Conservation (phyloP, 2,888 invertebrate genomes). For the Myopa testacea region DNA sequence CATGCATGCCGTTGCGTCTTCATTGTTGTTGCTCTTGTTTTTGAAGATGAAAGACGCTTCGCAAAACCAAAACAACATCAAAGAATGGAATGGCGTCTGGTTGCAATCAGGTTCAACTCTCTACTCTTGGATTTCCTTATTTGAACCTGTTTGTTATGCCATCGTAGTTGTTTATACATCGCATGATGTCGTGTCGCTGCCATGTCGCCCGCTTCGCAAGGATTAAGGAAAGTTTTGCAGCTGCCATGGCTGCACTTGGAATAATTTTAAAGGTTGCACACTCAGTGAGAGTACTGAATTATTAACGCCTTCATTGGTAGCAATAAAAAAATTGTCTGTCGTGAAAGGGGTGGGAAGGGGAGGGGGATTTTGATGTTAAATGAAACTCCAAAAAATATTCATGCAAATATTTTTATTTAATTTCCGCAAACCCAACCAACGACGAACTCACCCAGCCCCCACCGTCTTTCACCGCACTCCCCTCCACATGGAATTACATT, state of each 20-base stretch:
- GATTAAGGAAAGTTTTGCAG: conserved; percentile 6
- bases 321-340: no score
- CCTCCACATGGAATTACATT: no score
- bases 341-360: no score
- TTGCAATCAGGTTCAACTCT: conserved; percentile 1
- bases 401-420: no score
- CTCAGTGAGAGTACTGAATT: background rate
- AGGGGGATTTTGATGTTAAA: no score
- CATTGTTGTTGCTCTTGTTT: no score
- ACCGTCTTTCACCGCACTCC: no score
- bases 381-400: no score
- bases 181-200: background rate
- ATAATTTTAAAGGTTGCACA: background rate
- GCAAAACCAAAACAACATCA: background rate
- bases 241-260: background rate
- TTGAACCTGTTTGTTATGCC: conserved; percentile 28
- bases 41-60: background rate
- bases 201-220: background rate
- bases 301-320: no score
- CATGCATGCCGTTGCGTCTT: no score
- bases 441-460: no score
- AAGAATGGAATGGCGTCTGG: background rate
- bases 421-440: no score
- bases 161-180: background rate
- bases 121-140: conserved; percentile 16